Conservation (phyloP, 2,113 vertebrate genomes). For the Lepisosteus osseus region DNA sequence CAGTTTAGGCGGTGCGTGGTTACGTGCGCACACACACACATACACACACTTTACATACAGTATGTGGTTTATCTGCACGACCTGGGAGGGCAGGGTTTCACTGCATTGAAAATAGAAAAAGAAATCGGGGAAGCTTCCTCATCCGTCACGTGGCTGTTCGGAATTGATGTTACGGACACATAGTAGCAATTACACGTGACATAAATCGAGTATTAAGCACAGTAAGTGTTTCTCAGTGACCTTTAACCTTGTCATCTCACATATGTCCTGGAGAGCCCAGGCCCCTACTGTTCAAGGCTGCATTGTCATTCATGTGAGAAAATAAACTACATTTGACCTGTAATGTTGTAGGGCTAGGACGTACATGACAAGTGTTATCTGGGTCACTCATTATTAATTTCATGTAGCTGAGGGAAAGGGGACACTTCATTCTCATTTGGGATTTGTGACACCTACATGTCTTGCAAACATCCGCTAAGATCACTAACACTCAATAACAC, state of each 20-base stretch:
- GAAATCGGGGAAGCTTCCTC: no score
- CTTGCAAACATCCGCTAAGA: no score
- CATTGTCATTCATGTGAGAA: not conserved
- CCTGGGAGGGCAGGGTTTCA: no score
- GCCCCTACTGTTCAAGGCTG: not conserved
- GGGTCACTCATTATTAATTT: not conserved
- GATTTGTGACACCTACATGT: no score
- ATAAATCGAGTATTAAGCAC: not conserved
- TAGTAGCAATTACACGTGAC: no score
- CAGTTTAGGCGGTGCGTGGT: not conserved
- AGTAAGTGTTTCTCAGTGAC: not conserved
- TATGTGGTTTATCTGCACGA: not conserved
- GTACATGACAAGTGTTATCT: not conserved
- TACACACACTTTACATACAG: constrained; percentile 31
- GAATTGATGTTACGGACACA: no score
- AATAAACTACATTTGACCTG: constrained; percentile 1
- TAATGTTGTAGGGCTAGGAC: not conserved
- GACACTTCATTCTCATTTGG: not conserved
- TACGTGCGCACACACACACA: constrained; percentile 39
- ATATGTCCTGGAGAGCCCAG: not conserved
- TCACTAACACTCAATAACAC: no score
- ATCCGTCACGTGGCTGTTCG: no score
- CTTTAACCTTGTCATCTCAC: not conserved
- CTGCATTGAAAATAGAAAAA: no score
- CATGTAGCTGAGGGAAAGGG: not conserved